These are phyloP conservation scores for Syngnathus typhle DNA, from an alignment of 2,113 vertebrate genomes.

Conservation along the genomic window DNA sequence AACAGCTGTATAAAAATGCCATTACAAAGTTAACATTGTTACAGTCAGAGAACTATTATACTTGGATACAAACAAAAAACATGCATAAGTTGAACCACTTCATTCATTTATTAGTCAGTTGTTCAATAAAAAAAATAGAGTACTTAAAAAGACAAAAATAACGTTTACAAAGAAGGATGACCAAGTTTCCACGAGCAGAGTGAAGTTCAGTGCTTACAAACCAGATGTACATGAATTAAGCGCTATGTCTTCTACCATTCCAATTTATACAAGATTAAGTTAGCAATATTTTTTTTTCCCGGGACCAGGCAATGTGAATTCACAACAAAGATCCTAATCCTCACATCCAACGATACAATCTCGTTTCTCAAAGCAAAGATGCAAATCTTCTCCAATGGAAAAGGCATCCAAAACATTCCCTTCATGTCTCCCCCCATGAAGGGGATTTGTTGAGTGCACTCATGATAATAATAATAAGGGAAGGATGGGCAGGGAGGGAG, in stretches of 20 bases:
- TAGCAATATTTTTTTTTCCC: not conserved
- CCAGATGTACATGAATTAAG: conserved; percentile 53
- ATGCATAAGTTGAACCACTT: conserved; percentile 52
- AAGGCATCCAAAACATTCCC: conserved; percentile 46
- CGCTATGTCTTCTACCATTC: conserved; percentile 2
- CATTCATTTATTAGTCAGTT: conserved; percentile 66
- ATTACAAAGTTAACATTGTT: not conserved
- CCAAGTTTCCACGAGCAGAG: conserved; percentile 16
- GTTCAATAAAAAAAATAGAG: conserved; percentile 38
- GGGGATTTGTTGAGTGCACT: conserved; percentile 38
- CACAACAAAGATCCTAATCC: not conserved
- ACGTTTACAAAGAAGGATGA: conserved; percentile 33
- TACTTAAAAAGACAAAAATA: conserved; percentile 42
- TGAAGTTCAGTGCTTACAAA: conserved; percentile 44
- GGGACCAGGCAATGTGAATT: conserved; percentile 9
- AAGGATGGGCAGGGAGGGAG: not conserved
- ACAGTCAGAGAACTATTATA: not conserved
- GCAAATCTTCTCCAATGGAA: conserved; percentile 7
- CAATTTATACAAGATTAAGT: not conserved
- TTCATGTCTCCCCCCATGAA: conserved; percentile 32
- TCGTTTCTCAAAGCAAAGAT: not conserved
- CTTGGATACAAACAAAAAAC: not conserved
- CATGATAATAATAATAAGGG: not conserved
- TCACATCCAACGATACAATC: not conserved
- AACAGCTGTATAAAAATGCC: not conserved